Base-by-base conservation (phyloP, 2,113 vertebrate species). In the Emydura subglobosa region DNA sequence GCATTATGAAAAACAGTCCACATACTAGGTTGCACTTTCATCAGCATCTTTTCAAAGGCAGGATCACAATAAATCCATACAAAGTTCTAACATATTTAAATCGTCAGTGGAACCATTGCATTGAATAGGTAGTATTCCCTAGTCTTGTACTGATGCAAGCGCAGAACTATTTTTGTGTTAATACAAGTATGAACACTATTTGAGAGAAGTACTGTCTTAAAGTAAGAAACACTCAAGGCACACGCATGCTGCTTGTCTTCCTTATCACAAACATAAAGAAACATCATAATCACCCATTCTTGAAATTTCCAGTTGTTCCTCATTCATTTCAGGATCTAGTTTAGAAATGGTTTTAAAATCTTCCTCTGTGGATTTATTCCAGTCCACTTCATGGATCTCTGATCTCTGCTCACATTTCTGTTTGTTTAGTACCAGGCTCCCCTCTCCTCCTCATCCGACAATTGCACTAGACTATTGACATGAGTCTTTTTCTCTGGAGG, bases 141-240 rank as follows among this genome's bases (percentile, higher is more conserved):
- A 57, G 42, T 82, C 39, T 90, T 83, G 6, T 94, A 76, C 42
- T 72, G 91, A 79, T 49, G 68, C 90, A 95, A 85, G 10, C 89
- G 47, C 39, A 90, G 39, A 82, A 13, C 3, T 94, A 55, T 24
- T 91, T 97, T 85, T 68, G 9, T 92, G 82, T 87, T 76, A 82
- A 16, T 95, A 91, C 55, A 93, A 88, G 7, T 39, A 10, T 68
- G 42, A 82, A 72, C 76, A 25, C n/a, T 83, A 53, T 79, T 78
- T 89, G 68, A 90, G 78, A 92, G 59, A 90, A 65, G 10, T 79
- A 94, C 65, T 90, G 90, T 87, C 82, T 90, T 44, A 79, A 94
- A 94, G 25, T 59, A 96, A 47, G 79, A 95, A 92, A 42, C 10
- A 39, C 47, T 88, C n/a, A 83, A 92, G 83, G 42, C 65, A 4